Base-by-base conservation (phyloP, 2,888 invertebrate genomes). In the Orthosia gracilis region DNA sequence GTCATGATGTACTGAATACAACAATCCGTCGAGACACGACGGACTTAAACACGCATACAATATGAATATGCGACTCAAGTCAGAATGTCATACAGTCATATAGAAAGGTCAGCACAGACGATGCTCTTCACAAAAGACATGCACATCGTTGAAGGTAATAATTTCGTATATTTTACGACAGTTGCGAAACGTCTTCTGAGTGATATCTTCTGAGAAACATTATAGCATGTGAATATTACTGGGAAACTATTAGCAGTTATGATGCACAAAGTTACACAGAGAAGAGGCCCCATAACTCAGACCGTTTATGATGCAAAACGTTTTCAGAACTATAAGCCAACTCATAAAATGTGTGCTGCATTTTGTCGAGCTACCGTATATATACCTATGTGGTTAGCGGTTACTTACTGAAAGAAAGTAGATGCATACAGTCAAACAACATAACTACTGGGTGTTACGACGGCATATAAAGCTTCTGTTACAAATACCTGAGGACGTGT, bases 51-150 rank as follows among this genome's bases (percentile, higher is more conserved):
- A 15, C 31, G 49, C 57, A 47, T 64, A 59, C 66, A n/a, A 45
- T 64, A 45, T 59, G 21, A 54, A 47, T 13, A 18, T 50, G 55
- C 67, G 40, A 49, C 13, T 62, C 69, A 52, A 47, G 64, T 57
- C 69, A 52, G 52, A 73, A 76, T 58, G 63, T 59, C 63, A 23
- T 13, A 1, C 21, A 45, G 12, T 55, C 63, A 23, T 15, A 1
- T 23, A 45, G 12, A 69, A 70, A 76, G 82, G 78, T 66, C 78
- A 77, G 62, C 62, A 45, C 23, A 54, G 17, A 54, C 59, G 50
- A 50, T 62, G 23, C 11, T 69, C 49, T 78, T 61, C 49, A 62
- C 61, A 69, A 57, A 65, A 66, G 1, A 66, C 21, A 76, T 65
- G 50, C 61, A 65, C 15, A 61, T 40, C 45, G 26, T 66, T 21